Conservation (phyloP, 2,113 vertebrate species). For the Chrysochloris asiatica region DNA sequence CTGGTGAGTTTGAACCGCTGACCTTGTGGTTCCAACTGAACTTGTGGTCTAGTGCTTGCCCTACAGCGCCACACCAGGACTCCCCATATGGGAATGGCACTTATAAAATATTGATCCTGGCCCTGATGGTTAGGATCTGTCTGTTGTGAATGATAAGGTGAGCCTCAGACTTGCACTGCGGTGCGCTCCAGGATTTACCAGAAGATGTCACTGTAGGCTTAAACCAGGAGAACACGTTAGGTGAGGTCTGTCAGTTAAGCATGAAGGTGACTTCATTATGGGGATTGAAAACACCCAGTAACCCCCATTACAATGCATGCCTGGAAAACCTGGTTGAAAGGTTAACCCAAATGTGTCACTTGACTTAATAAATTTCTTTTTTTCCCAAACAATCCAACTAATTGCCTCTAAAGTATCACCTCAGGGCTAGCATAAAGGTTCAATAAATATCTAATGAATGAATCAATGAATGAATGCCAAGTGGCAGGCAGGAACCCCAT, state of each 20-base stretch:
- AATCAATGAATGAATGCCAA: constrained; percentile 23
- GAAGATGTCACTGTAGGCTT: constrained; percentile 66
- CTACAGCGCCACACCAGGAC: no score
- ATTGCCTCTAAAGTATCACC: constrained; percentile 39
- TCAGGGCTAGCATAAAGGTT: constrained; percentile 22
- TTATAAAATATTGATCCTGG: background rate
- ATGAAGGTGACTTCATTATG: constrained; percentile 56
- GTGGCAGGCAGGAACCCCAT: background rate
- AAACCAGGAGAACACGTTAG: background rate
- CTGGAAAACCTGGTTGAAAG: constrained; percentile 62
- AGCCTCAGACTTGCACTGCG: background rate
- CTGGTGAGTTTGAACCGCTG: no score
- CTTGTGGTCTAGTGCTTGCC: no score
- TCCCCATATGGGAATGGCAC: background rate
- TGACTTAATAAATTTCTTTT: constrained; percentile 53
- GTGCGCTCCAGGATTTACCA: constrained; percentile 45
- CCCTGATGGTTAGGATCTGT: background rate
- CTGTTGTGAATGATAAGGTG: constrained; percentile 21
- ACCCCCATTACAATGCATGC: constrained; percentile 51
- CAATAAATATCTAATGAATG: constrained; percentile 14
- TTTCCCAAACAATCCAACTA: constrained; percentile 45
- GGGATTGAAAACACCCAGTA: background rate
- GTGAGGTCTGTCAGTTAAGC: constrained; percentile 9
- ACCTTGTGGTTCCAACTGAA: no score
- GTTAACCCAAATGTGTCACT: constrained; percentile 68